phyloP scores from a whole-genome alignment of 2,113 vertebrate species.

The Gymnarchus niloticus region DNA sequence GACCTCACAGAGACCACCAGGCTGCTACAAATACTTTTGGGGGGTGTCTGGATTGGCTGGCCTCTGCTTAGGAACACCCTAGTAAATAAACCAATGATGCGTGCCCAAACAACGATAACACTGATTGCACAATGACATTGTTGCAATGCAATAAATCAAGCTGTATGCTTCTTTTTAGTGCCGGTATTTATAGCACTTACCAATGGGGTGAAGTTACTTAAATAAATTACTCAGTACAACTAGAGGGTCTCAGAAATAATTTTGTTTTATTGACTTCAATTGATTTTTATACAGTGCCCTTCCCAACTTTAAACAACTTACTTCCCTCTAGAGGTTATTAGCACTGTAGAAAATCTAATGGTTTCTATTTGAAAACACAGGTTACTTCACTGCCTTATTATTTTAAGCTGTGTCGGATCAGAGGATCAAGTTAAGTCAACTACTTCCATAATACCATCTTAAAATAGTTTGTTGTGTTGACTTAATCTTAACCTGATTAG shows the following conservation, averaged over 20 bases:
- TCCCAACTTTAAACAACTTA: not conserved
- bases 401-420: slow-evolving; percentile 3
- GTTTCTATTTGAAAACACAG: not conserved
- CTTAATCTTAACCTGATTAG: slow-evolving; percentile 3
- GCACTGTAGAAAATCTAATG: not conserved
- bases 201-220: not conserved
- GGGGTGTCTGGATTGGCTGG: not conserved
- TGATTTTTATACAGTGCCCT: not conserved
- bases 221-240: not conserved
- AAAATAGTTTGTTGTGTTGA: not conserved
- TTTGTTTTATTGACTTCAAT: not conserved
- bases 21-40: not conserved
- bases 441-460: not conserved
- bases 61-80: not conserved
- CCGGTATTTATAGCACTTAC: not conserved
- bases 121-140: not conserved
- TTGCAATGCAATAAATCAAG: not conserved
- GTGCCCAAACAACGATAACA: not conserved
- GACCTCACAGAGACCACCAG: not conserved
- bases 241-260: not conserved
- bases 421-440: not conserved
- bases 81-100: not conserved
- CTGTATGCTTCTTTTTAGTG: not conserved
- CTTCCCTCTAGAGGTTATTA: no score
- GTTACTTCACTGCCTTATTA: not conserved